Evolutionary conservation across 1,140 invertebrate species (phyloP), one percentile per base, ranked within the genome.

Genomic region (Philotrypesis tridentata): DNA sequence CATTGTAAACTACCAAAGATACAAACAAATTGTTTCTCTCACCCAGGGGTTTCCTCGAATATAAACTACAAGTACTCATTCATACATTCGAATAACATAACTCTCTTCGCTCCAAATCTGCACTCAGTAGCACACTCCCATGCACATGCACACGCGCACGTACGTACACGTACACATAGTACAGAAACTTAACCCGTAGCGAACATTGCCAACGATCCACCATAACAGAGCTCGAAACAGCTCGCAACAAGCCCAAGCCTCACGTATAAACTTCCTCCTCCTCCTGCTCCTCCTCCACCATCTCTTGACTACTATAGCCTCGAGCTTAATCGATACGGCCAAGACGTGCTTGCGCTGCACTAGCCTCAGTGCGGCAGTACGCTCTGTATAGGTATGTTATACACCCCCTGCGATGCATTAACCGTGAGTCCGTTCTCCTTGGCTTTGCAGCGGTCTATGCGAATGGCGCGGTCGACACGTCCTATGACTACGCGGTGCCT

Each of bases 401-500:
- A 55, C 48, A 55, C 48, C 21, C 48, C 48, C 48, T 55, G 48
- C 48, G 48, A 55, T 55, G 21, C 48, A 55, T 55, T 55, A 55
- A 55, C 21, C 21, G 48, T n/a, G 48, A 55, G 48, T 55, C 48
- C 48, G 48, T 55, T 55, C 48, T 55, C 48, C 21, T 60, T 60
- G 8, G 6, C 25, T 68, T 76, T 76, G 29, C 80, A 82, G 89
- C 87, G 74, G 89, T 92, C 72, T 92, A 91, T 87, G 89, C 90
- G 86, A 92, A 91, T 84, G 90, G 90, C 88, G 89, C 88, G 87
- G 87, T 91, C 88, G 90, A 92, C 88, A 89, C 89, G 85, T 92
- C 92, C 83, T 96, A 96, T 90, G 95, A 96, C 89, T 96, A 96
- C 91, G 95, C 95, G 82, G 94, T 96, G 84, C 95, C 95, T 25